phyloP scores from a whole-genome alignment of 2,888 invertebrate species.

The Clusia tigrina region DNA sequence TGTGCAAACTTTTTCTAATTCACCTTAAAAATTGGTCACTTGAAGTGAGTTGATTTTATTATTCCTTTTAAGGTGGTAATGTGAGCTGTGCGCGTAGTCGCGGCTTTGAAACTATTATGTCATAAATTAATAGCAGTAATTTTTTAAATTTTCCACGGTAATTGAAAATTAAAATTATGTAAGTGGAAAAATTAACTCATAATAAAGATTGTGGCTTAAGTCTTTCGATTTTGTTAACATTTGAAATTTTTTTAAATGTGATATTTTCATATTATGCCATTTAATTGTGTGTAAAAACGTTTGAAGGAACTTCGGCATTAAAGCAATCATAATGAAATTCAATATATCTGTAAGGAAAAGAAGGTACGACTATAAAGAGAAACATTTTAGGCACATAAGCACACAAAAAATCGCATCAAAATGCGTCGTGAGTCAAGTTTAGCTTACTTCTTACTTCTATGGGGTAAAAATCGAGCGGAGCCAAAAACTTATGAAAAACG shows the following conservation, averaged over 20 bases:
- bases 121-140: slow-evolving; percentile 54
- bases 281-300: too few relatives aligned
- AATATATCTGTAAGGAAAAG: slow-evolving; percentile 49
- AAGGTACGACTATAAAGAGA: too few relatives aligned
- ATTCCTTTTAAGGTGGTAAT: slow-evolving; percentile 43
- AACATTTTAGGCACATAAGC: too few relatives aligned
- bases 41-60: slow-evolving; percentile 39
- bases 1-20: too few relatives aligned
- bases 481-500: too few relatives aligned
- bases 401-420: slow-evolving; percentile 33
- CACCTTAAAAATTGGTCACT: slow-evolving; percentile 2
- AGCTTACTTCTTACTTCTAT: slow-evolving; percentile 50
- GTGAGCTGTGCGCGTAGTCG: too few relatives aligned
- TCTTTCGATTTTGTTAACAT: not conserved
- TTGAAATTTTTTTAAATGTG: not conserved
- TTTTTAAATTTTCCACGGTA: too few relatives aligned
- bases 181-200: not conserved
- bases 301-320: too few relatives aligned
- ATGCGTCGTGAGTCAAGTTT: slow-evolving; percentile 58
- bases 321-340: slow-evolving; percentile 36
- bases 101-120: slow-evolving; percentile 54
- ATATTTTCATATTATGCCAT: too few relatives aligned
- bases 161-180: too few relatives aligned
- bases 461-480: too few relatives aligned
- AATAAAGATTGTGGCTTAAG: slow-evolving; percentile 6